Evolutionary conservation across 2,113 vertebrate genomes (phyloP).

Genomic region (Bothrops jararaca): DNA sequence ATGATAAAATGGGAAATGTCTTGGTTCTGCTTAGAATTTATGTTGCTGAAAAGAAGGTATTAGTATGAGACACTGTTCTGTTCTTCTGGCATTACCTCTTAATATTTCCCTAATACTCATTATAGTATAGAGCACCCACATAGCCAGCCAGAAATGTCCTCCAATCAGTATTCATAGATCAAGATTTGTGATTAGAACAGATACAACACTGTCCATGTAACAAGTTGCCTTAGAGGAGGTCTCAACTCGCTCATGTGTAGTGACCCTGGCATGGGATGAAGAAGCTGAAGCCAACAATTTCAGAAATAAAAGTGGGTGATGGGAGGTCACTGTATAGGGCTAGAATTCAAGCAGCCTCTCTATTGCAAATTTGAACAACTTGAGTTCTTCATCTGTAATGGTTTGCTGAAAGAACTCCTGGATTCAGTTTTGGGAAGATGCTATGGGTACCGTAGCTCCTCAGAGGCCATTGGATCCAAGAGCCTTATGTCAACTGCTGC

Average conservation of each 20-base stretch:
- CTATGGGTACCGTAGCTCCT: not conserved
- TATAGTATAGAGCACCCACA: not conserved
- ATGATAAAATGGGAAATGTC: slow-evolving; percentile 1
- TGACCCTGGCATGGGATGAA: not conserved
- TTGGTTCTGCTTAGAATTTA: slow-evolving; percentile 6
- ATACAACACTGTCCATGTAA: not conserved
- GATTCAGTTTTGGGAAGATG: not conserved
- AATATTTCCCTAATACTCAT: slow-evolving; percentile 17
- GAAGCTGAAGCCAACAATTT: not conserved
- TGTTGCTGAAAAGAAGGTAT: not conserved
- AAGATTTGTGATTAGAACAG: slow-evolving; percentile 7
- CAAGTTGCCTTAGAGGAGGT: not conserved
- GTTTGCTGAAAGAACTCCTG: not conserved
- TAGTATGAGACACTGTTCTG: not conserved
- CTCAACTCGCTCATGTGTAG: not conserved
- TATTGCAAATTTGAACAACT: not conserved
- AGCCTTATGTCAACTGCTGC: not conserved
- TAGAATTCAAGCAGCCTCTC: not conserved
- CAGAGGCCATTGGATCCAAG: not conserved
- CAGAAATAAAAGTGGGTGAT: not conserved
- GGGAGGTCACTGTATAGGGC: not conserved
- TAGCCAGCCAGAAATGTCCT: slow-evolving; percentile 19
- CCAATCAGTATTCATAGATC: slow-evolving; percentile 30
- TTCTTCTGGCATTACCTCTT: slow-evolving; percentile 7
- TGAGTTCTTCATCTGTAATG: not conserved